These are phyloP conservation scores for Denticeps clupeoides DNA, from an alignment of 2,797 vertebrate species.

Conservation along the genomic window DNA sequence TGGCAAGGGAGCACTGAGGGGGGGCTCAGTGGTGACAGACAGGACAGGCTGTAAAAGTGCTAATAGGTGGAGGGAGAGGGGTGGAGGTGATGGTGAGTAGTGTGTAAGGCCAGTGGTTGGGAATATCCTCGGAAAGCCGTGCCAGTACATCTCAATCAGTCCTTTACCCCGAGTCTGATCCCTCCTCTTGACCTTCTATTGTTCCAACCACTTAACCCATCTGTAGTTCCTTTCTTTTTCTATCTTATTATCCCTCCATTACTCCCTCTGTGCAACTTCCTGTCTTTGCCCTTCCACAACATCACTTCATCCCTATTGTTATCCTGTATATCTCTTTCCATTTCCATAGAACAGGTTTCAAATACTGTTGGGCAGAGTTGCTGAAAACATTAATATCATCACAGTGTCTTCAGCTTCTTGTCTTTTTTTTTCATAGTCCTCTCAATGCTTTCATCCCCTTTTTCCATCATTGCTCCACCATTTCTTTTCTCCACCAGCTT, in stretches of 20 bases:
- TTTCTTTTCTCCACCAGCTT: slow-evolving; percentile 25
- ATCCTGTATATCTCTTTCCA: slow-evolving; percentile 35
- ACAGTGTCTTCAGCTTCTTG: slow-evolving; percentile 29
- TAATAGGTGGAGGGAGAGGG: too few relatives aligned
- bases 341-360: slow-evolving; percentile 46
- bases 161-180: neutral
- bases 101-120: too few relatives aligned
- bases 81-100: too few relatives aligned
- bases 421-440: slow-evolving; percentile 29
- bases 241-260: slow-evolving; percentile 35
- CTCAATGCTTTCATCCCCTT: slow-evolving; percentile 36
- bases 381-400: slow-evolving; percentile 39
- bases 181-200: slow-evolving; percentile 8
- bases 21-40: too few relatives aligned
- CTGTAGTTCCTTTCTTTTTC: slow-evolving; percentile 31
- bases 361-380: slow-evolving; percentile 39
- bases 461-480: slow-evolving; percentile 16
- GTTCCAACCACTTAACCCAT: slow-evolving; percentile 42
- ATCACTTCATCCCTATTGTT: slow-evolving; percentile 41
- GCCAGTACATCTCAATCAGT: slow-evolving; percentile 16
- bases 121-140: too few relatives aligned
- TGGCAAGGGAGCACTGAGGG: too few relatives aligned
- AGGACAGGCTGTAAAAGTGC: too few relatives aligned
- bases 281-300: slow-evolving; percentile 31
- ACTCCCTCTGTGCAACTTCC: slow-evolving; percentile 43